A percentile compares a stretch with the other conserved stretches of the same genome.
Evolutionary conservation across 2,797 vertebrate species (phyloP).

Genomic region (Sylvia borin): DNA sequence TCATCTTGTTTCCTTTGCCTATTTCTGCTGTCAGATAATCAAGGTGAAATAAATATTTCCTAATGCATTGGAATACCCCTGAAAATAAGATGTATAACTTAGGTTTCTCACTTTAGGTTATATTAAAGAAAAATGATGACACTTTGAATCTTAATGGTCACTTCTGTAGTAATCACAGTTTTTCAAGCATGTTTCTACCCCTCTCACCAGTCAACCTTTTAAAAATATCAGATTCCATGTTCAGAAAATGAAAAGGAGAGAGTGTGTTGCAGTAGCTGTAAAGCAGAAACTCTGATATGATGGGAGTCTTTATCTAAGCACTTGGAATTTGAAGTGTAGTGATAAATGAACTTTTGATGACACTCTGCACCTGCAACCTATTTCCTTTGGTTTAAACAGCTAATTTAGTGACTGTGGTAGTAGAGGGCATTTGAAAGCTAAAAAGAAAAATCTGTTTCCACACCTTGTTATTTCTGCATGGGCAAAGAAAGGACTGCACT

Average conservation of each 20-base stretch:
- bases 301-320: neutral
- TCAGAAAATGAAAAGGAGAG: neutral
- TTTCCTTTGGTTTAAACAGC: constrained; percentile 19
- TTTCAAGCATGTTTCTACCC: neutral
- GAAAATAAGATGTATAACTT: neutral
- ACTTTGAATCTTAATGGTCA: neutral
- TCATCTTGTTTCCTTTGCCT: neutral
- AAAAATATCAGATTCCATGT: neutral
- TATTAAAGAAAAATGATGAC: neutral
- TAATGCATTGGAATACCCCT: neutral
- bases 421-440: neutral
- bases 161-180: neutral
- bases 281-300: neutral
- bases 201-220: neutral
- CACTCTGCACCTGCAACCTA: neutral
- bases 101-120: neutral
- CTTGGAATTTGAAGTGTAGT: neutral
- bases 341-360: neutral
- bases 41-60: neutral
- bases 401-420: neutral
- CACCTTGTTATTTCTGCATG: neutral
- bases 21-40: neutral
- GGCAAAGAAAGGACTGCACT: neutral
- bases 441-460: neutral
- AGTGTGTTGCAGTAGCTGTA: neutral